Evolutionary conservation across 2,888 invertebrate genomes (phyloP), one percentile per base, ranked within the genome.

Genomic region (Andricus quercusramuli): DNA sequence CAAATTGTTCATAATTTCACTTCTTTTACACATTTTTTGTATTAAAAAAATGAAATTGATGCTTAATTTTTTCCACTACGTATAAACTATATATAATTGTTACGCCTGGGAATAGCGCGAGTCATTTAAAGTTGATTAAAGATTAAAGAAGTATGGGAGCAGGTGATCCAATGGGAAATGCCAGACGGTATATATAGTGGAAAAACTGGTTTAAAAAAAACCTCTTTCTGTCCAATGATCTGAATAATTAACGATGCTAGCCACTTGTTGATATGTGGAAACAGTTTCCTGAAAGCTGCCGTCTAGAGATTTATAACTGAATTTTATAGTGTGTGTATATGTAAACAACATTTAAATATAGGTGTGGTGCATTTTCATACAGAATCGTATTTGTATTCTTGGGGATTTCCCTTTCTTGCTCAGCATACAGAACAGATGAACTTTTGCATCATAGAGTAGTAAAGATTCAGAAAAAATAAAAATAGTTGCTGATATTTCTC

Each of bases 141-240:
- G 47, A 47, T 70, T 47, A 9, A 68, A 70, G 20, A 17, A 11
- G 25, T 29, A 5, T 6, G 41, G 1, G 25, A 41, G 17, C 9
- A 29, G 44, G 15, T 29, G 3, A 44, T 17, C 20, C 3, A 8
- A 56, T 56, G 47, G 25, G 44, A 25, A 70, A 70, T 25, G 25
- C 22, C 22, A 70, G 15, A n/a, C 47, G 17, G 17, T 9, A 29
- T 22, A 51, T 29, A 32, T 29, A 51, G 9, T 51, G 47, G 51
- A 25, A 22, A 51, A 70, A 70, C 70, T 29, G 51, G 70, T 70
- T 51, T 70, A 29, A 37, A 37, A 37, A 37, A 37, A 8, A 32
- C 20, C 20, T 51, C 29, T 70, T 51, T 47, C 47, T 70, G 70
- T 70, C 47, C 29, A 70, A 70, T 70, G 29, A 51, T 70, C 70